Evolutionary conservation across 2,797 vertebrate genomes (phyloP).

Genomic region (Helarctos malayanus): DNA sequence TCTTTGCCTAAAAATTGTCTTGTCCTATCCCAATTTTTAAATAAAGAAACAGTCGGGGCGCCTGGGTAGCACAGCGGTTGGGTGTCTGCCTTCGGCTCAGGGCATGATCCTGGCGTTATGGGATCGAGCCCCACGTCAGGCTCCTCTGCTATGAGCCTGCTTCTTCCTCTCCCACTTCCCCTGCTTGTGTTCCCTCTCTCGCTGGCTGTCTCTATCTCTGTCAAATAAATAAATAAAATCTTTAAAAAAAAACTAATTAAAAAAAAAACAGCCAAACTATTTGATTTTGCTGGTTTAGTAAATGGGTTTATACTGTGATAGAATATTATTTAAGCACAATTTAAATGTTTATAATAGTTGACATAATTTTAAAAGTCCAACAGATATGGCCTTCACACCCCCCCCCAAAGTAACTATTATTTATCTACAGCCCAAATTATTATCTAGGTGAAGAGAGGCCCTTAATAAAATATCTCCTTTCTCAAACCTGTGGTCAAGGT

Average conservation of each 20-base stretch:
- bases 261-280: conserved; percentile 30
- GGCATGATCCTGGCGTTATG: too few species aligned
- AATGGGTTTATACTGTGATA: background rate
- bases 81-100: too few species aligned
- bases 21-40: too few species aligned
- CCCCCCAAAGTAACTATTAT: background rate
- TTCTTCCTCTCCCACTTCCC: too few species aligned
- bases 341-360: conserved; percentile 5
- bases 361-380: conserved; percentile 23
- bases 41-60: too few species aligned
- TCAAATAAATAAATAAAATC: too few species aligned
- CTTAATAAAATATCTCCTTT: conserved; percentile 38
- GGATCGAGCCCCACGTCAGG: too few species aligned
- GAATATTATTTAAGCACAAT: conserved; percentile 17
- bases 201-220: too few species aligned
- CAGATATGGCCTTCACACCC: background rate
- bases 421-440: conserved; percentile 15
- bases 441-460: background rate
- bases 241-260: too few species aligned
- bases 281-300: background rate
- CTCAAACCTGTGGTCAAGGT: background rate
- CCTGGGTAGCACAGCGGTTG: too few species aligned
- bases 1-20: background rate
- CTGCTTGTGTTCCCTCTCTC: too few species aligned
- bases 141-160: too few species aligned